Evolutionary conservation across 2,888 invertebrate species (phyloP), one percentile per base, ranked within the genome.

Genomic region (Octonoba sinensis): DNA sequence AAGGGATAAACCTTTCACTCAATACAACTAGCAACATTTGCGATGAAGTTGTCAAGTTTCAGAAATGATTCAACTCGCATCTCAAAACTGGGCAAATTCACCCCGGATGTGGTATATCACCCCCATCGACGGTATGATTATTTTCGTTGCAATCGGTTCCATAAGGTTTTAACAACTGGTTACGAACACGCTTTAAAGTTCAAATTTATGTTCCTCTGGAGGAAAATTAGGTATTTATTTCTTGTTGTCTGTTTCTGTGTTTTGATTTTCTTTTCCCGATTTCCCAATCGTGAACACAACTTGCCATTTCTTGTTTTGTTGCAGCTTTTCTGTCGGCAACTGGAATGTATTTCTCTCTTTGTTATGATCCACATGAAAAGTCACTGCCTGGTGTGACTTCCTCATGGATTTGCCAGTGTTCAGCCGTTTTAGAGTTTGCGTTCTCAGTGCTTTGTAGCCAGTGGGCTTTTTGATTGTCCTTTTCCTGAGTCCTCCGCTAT

Each of bases 241-340:
- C n/a, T 62, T 62, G n/a, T 36, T 12, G 18, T 13, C 57, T 6
- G 18, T 12, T 44, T n/a, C 18, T 8, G 16, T 20, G n/a, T 74
- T 18, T 18, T 56, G 51, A 6, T 74, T 51, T 15, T 69, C 27
- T 12, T 69, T 62, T 20, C 67, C 54, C 4, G 82, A 56, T 44
- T 83, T 83, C 4, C 65, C 74, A 47, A 83, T 83, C 1, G 83
- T 83, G 47, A 83, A 83, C 2, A 70, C 65, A 0, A 83, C 83
- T 59, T 78, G 67, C 70, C 67, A 78, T 18, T 83, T 83, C 36
- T 74, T 83, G 20, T 83, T 78, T n/a, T 74, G 62, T n/a, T 70
- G 54, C 47, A 83, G 51, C n/a, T 77, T 71, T 15, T 83, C 78
- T 8, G 83, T 83, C 0, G 83, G 83, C 51, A 83, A 54, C 56